These are phyloP conservation scores for Equus quagga DNA, from an alignment of 2,113 vertebrate genomes.

Conservation along the genomic window DNA sequence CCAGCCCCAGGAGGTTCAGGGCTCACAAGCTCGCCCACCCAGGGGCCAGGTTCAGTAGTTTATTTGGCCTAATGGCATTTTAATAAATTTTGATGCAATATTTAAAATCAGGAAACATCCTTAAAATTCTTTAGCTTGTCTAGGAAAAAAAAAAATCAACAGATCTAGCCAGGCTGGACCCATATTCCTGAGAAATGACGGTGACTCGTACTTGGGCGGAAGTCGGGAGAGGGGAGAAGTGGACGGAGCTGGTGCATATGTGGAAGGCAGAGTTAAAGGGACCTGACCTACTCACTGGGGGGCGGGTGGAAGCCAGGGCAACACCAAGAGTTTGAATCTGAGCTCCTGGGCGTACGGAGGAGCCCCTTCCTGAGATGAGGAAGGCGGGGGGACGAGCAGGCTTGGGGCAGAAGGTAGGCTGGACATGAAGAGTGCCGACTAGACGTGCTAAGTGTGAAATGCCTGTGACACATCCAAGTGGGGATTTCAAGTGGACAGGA, in stretches of 20 bases:
- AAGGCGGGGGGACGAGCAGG: not conserved
- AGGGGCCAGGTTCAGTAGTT: not conserved
- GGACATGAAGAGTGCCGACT: not conserved
- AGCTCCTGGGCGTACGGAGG: fast-evolving
- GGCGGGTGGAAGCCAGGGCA: fast-evolving
- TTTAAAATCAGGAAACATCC: not conserved
- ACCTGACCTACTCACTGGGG: not conserved
- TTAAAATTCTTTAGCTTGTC: not conserved
- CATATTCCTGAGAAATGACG: not conserved
- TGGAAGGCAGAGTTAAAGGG: not conserved
- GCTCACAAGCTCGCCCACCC: not conserved
- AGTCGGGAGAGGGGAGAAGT: not conserved
- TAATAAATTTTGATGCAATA: not conserved
- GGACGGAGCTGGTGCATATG: fast-evolving
- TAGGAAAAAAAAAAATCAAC: not conserved
- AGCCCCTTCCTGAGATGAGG: not conserved
- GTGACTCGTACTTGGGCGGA: not conserved
- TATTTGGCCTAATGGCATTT: not conserved
- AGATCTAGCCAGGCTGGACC: not conserved
- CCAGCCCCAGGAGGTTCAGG: not conserved
- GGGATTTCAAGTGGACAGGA: not conserved
- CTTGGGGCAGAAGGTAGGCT: not conserved
- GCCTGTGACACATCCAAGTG: fast-evolving
- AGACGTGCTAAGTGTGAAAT: not conserved
- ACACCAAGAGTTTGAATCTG: not conserved